A percentile compares a stretch with the other conserved stretches of the same genome.
Conservation (phyloP, 1,140 invertebrate species). For the Penaeus indicus region DNA sequence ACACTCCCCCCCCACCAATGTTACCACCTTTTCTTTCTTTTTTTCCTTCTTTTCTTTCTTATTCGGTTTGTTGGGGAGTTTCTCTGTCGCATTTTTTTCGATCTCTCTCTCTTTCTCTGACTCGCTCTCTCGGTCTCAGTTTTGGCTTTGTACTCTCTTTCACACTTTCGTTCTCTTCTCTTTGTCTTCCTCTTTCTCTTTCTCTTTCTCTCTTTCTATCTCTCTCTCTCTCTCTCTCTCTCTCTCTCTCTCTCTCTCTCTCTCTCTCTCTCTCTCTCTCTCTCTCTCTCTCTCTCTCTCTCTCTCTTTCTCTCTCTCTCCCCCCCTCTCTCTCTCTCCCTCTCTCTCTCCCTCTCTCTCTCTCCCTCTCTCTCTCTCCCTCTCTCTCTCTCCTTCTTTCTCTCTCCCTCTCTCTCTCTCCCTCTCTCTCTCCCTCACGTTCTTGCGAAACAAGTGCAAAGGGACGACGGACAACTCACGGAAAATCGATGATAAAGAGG, state of each 20-base stretch:
- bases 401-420: too few relatives aligned
- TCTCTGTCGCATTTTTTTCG: background rate
- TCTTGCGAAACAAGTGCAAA: too few relatives aligned
- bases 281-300: too few relatives aligned
- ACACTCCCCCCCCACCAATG: background rate
- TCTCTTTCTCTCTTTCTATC: background rate
- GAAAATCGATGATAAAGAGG: too few relatives aligned
- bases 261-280: too few relatives aligned
- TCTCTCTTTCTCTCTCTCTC: background rate
- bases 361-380: background rate
- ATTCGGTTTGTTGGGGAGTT: background rate
- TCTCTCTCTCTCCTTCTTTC: background rate
- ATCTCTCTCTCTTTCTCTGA: too few relatives aligned
- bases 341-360: background rate
- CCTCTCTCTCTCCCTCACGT: too few relatives aligned
- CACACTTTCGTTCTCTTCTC: background rate
- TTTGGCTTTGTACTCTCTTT: background rate
- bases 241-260: too few relatives aligned
- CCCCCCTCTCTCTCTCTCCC: too few relatives aligned
- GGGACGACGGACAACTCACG: too few relatives aligned
- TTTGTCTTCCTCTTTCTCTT: too few relatives aligned
- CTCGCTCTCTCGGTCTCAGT: background rate
- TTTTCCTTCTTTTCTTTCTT: background rate
- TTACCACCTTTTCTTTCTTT: background rate
- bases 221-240: background rate